Conservation (phyloP, 2,888 invertebrate species). For the Drosophila affinis region DNA sequence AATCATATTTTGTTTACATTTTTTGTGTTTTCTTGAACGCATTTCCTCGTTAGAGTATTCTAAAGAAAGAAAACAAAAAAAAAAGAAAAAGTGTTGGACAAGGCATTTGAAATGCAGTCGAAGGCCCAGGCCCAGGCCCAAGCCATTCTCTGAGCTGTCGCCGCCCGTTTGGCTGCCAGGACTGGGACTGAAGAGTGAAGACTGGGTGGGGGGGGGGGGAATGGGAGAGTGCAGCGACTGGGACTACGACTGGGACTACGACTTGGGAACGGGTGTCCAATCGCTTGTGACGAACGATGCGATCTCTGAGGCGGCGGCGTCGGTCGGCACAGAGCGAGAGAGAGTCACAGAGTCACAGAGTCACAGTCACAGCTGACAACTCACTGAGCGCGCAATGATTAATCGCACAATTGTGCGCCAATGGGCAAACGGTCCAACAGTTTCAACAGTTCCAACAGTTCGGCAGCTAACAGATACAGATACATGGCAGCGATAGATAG, state of each 20-base stretch:
- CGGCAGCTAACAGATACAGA: conserved; percentile 42
- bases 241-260: conserved; percentile 1
- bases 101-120: conserved; percentile 62
- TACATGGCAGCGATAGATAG: conserved; percentile 50
- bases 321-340: conserved; percentile 13
- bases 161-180: conserved; percentile 47
- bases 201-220: neutral
- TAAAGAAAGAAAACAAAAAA: conserved; percentile 19
- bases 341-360: conserved; percentile 25
- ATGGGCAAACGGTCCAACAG: conserved; percentile 37
- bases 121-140: neutral
- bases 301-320: conserved; percentile 67
- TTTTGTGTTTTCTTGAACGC: neutral
- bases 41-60: conserved; percentile 15
- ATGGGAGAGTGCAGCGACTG: conserved; percentile 10
- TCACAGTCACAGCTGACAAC: conserved; percentile 77
- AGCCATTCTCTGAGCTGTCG: conserved; percentile 31
- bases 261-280: conserved; percentile 67
- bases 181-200: neutral
- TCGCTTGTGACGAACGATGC: conserved; percentile 76
- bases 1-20: too few species aligned
- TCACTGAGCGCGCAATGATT: conserved; percentile 80
- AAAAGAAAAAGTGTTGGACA: conserved; percentile 68
- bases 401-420: conserved; percentile 77
- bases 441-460: conserved; percentile 10